Evolutionary conservation across 1,140 invertebrate species (phyloP).

Genomic region (Caenorhabditis briggsae): DNA sequence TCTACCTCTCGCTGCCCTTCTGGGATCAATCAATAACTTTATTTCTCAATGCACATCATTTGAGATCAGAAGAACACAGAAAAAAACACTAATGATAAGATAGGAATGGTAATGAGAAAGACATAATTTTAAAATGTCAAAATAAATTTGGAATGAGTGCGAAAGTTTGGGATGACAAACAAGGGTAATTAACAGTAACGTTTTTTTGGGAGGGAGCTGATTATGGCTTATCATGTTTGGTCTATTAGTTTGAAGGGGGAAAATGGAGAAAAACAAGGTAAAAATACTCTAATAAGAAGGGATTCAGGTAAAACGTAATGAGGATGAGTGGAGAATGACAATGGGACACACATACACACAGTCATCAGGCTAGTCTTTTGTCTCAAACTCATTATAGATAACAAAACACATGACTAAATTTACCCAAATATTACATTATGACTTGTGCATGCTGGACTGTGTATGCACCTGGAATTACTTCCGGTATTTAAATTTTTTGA

Average conservation of each 20-base stretch:
- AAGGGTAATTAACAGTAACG: background rate
- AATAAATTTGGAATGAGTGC: background rate
- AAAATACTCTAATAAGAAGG: slow-evolving; percentile 2
- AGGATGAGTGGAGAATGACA: background rate
- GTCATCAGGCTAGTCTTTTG: slow-evolving; percentile 24
- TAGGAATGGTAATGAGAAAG: background rate
- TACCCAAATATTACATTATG: slow-evolving; percentile 5
- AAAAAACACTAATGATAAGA: slow-evolving; percentile 5
- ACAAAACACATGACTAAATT: slow-evolving; percentile 40
- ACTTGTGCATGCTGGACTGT: slow-evolving; percentile 29
- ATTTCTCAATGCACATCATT: slow-evolving; percentile 37
- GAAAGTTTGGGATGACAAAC: slow-evolving; percentile 5
- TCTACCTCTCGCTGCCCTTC: background rate
- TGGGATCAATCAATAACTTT: slow-evolving; percentile 39
- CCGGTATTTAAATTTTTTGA: background rate
- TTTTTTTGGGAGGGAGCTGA: background rate
- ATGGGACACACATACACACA: background rate
- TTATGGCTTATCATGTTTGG: slow-evolving; percentile 46
- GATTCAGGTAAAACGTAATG: background rate
- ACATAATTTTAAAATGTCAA: background rate
- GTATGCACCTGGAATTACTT: slow-evolving; percentile 2
- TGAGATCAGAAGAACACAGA: slow-evolving; percentile 43
- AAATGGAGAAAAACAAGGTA: background rate
- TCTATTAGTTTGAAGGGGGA: background rate
- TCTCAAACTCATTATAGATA: slow-evolving; percentile 31